Evolutionary conservation across 1,140 invertebrate species (phyloP).

Genomic region (Sycophaga agraensis): DNA sequence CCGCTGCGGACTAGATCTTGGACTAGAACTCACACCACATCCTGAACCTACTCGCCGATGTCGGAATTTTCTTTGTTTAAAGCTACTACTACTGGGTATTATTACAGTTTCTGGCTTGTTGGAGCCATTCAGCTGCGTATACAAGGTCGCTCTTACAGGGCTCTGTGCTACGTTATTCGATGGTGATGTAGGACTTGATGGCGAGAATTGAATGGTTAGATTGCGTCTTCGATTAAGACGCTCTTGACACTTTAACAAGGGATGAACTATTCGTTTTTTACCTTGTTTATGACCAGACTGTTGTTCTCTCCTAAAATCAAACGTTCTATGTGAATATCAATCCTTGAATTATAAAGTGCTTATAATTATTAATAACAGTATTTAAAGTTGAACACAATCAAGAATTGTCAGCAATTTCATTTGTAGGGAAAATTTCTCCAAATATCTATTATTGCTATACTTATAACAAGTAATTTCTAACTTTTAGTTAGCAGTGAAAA

Average conservation of each 20-base stretch:
- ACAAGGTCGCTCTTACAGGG: constrained; percentile 62
- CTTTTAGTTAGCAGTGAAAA: too few relatives aligned
- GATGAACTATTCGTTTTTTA: constrained; percentile 65
- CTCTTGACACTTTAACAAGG: constrained; percentile 64
- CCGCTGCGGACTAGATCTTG: constrained; percentile 60
- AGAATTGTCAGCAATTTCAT: too few relatives aligned
- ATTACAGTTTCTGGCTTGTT: constrained; percentile 62
- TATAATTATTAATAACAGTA: too few relatives aligned
- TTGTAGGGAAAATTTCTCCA: too few relatives aligned
- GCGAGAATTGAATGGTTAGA: constrained; percentile 43
- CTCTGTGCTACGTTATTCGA: constrained; percentile 54
- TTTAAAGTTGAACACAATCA: too few relatives aligned
- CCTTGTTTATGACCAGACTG: constrained; percentile 58
- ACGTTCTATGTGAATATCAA: too few relatives aligned
- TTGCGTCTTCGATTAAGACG: constrained; percentile 57
- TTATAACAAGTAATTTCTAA: too few relatives aligned
- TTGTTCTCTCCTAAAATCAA: constrained; percentile 60
- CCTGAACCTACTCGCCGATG: constrained; percentile 64
- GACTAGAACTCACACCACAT: constrained; percentile 54
- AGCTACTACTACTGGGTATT: constrained; percentile 47
- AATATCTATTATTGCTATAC: too few relatives aligned
- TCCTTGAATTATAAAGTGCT: too few relatives aligned
- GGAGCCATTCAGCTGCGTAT: constrained; percentile 63
- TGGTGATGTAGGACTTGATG: constrained; percentile 56
- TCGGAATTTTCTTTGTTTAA: constrained; percentile 58